phyloP scores from a whole-genome alignment of 1,140 invertebrate species.

The Pseudomyrmex pallidus region DNA sequence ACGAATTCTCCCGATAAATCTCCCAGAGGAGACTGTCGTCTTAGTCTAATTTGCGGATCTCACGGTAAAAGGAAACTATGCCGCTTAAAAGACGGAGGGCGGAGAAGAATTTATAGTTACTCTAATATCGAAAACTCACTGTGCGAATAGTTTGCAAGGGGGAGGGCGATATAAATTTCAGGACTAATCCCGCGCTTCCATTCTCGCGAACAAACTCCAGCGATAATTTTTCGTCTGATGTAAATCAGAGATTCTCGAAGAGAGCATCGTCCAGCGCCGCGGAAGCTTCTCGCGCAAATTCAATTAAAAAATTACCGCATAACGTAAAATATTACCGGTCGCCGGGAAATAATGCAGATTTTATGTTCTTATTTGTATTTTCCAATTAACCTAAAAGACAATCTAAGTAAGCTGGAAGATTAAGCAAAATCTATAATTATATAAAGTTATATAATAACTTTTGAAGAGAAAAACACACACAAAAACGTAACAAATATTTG shows the following conservation, averaged over 20 bases:
- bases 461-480: no score
- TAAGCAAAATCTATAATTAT: neutral
- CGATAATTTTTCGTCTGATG: slow-evolving; percentile 67
- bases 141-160: slow-evolving; percentile 69
- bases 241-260: slow-evolving; percentile 65
- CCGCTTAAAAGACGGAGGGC: slow-evolving; percentile 53
- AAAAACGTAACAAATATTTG: neutral
- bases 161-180: slow-evolving; percentile 64
- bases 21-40: slow-evolving; percentile 25
- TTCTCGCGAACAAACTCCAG: slow-evolving; percentile 49
- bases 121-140: slow-evolving; percentile 74
- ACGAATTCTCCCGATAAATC: slow-evolving; percentile 68
- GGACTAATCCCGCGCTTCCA: slow-evolving; percentile 44
- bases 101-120: slow-evolving; percentile 74
- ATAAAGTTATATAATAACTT: neutral
- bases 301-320: slow-evolving; percentile 45
- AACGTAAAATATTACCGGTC: neutral
- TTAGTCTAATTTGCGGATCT: slow-evolving; percentile 72
- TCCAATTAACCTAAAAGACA: neutral
- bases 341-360: neutral
- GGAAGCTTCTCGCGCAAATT: slow-evolving; percentile 34
- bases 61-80: slow-evolving; percentile 67
- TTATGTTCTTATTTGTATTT: neutral
- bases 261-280: neutral
- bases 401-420: neutral